Base-by-base conservation (phyloP, 2,888 invertebrate genomes). In the Microctonus hyperodae region DNA sequence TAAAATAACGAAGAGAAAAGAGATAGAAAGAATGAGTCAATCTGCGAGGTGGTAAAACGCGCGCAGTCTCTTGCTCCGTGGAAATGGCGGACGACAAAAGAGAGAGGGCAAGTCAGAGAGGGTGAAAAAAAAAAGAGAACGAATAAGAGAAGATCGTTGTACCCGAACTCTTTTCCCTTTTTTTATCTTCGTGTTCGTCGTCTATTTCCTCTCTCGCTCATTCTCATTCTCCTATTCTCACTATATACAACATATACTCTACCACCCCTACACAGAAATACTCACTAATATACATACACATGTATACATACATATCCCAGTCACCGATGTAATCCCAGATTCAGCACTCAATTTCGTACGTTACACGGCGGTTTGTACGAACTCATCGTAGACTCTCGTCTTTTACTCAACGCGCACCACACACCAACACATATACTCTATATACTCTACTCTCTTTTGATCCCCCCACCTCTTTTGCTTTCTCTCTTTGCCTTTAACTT, bases 291-390 rank as follows among this genome's bases (percentile, higher is more conserved):
- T n/a, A 37, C 1, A 37, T 5, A 44, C 6, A 44, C 9, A 44
- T n/a, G 9, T 9, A 44, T 9, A 44, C 20, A 22, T 20, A 48
- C 20, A 28, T 6, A 51, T 23, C 62, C 40, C 51, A 61, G 65
- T 59, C 76, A 71, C 75, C 77, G 74, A 76, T 78, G 81, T 83
- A 83, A 83, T 83, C 82, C 81, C 72, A 79, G 82, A 81, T 83
- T 82, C 82, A 79, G 81, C 81, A 81, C 83, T 83, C 83, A 83
- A 83, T 83, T 83, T 83, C 78, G 79, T 80, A 79, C 80, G 80
- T 79, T 77, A 79, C 79, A 80, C 79, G 75, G 79, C 76, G 80
- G 79, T 80, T 79, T 80, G 79, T 80, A 76, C 70, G 65, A 44
- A 68, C 60, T 40, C 37, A 40, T 33, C 44, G 50, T 57, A 59